phyloP scores from a whole-genome alignment of 1,140 invertebrate genomes.

The Lordiphosa stackelbergi region DNA sequence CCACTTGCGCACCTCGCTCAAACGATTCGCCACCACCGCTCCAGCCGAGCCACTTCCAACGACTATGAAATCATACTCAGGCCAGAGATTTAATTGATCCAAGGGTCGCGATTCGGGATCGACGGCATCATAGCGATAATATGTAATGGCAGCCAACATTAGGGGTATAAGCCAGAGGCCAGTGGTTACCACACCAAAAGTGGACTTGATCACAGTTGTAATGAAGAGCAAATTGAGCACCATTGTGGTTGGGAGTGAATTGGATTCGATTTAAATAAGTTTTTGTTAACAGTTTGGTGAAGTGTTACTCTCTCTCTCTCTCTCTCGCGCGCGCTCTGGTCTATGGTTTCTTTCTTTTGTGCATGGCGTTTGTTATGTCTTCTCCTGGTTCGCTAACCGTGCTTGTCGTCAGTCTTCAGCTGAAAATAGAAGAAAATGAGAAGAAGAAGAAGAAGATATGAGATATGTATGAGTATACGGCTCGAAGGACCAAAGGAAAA shows the following conservation, averaged over 20 bases:
- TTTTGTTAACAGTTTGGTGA: neutral
- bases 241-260: conserved; percentile 77
- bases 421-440: conserved; percentile 26
- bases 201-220: conserved; percentile 85
- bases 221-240: conserved; percentile 84
- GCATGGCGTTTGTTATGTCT: conserved; percentile 40
- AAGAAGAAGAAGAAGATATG: neutral
- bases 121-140: conserved; percentile 87
- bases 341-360: conserved; percentile 64
- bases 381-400: conserved; percentile 10
- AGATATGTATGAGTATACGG: no score
- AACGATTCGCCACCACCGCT: conserved; percentile 92
- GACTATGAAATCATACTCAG: conserved; percentile 90
- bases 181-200: conserved; percentile 84
- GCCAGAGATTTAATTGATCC: conserved; percentile 79
- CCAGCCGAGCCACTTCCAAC: conserved; percentile 89
- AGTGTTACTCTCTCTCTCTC: neutral
- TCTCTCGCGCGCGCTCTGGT: conserved; percentile 12
- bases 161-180: conserved; percentile 90
- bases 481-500: no score
- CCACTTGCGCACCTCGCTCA: conserved; percentile 89
- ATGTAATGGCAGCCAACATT: conserved; percentile 88
- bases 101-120: conserved; percentile 87
- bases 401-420: conserved; percentile 32
- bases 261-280: neutral